Conservation (phyloP, 2,888 invertebrate genomes). For the Poecilus cupreus region DNA sequence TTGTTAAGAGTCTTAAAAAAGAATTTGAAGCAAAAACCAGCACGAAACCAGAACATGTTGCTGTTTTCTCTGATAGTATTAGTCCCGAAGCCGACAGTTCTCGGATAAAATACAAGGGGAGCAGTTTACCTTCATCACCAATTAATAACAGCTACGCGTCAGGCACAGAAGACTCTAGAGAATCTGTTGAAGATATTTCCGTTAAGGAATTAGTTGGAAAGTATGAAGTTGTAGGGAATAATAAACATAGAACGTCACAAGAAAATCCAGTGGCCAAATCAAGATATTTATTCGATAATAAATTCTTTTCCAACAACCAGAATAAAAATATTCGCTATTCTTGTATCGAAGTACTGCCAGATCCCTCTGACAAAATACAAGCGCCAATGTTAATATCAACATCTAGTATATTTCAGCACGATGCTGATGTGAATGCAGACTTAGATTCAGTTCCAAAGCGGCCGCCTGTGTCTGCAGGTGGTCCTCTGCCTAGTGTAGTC, state of each 20-base stretch:
- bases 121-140: slow-evolving; percentile 79
- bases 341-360: slow-evolving; percentile 67
- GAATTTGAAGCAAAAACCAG: slow-evolving; percentile 89
- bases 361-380: slow-evolving; percentile 28
- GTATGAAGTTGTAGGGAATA: slow-evolving; percentile 77
- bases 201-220: slow-evolving; percentile 85
- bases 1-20: slow-evolving; percentile 89
- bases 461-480: slow-evolving; percentile 72
- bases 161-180: slow-evolving; percentile 65
- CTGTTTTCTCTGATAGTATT: slow-evolving; percentile 57
- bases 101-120: slow-evolving; percentile 70
- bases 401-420: slow-evolving; percentile 19
- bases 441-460: slow-evolving; percentile 63
- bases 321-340: slow-evolving; percentile 65
- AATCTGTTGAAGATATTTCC: slow-evolving; percentile 78
- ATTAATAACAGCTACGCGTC: slow-evolving; percentile 72
- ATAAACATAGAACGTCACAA: slow-evolving; percentile 35
- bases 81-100: slow-evolving; percentile 44
- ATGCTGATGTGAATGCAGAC: slow-evolving; percentile 5
- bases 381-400: slow-evolving; percentile 53
- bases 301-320: slow-evolving; percentile 47
- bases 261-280: slow-evolving; percentile 44
- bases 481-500: slow-evolving; percentile 74
- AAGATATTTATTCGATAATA: slow-evolving; percentile 49
- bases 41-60: slow-evolving; percentile 68